Base-by-base conservation (phyloP, 2,888 invertebrate genomes). In the Ectobius pallidus region DNA sequence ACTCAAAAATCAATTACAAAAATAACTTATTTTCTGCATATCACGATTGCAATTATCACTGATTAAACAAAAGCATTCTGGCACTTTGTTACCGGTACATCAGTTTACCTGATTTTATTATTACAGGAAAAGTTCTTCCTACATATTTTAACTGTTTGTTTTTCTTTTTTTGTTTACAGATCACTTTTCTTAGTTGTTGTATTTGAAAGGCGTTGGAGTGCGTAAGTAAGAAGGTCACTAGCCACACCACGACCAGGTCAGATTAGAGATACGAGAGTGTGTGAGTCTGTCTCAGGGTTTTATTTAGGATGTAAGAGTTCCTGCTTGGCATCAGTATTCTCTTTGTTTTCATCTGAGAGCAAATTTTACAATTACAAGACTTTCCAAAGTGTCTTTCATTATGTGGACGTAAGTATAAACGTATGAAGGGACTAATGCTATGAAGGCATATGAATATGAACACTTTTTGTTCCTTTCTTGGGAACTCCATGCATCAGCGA, bases 161-260 rank as follows among this genome's bases (percentile, higher is more conserved):
- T 63, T 20, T 34, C 25, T n/a, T 22, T 22, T 63, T 22, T 25
- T 22, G 16, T 25, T 62, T 63, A 11, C 63, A 63, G 63, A 63
- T 63, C 34, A 63, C 42, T 63, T 63, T 63, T 42, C 63, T 63
- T 63, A 63, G 63, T 22, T 7, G 22, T 39, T 14, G 25, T 63
- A 16, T 39, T 22, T 52, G 20, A 52, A 22, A 52, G 52, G 11
- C 25, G 42, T 42, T 39, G 39, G 63, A 22, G 22, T 42, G 22
- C 2, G 16, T 63, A 30, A 30, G 3, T 42, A 14, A 52, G 25
- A 46, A 46, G 46, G 46, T 46, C n/a, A 46, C 52, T 14, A 52
- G 52, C 14, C 52, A 25, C 1, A 3, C 14, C 52, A 52, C 9
- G 18, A 52, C 52, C 52, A 52, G 52, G 52, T 52, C 52, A 52